phyloP scores from a whole-genome alignment of 1,140 invertebrate species.

The Hyles euphorbiae region DNA sequence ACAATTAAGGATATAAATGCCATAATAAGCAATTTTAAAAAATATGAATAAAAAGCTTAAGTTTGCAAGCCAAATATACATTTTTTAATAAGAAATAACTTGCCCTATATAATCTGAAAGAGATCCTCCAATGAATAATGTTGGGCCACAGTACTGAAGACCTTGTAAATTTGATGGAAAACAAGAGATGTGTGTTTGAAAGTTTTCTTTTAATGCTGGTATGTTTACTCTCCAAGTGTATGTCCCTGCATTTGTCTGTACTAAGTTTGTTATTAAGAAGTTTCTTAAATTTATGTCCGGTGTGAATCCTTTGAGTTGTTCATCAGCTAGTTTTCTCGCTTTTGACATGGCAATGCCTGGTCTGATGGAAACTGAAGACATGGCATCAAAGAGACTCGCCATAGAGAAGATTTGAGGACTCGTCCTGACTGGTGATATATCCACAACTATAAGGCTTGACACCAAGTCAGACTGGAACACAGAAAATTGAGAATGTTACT shows the following conservation, averaged over 20 bases:
- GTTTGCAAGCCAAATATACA: no score
- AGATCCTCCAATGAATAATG: constrained; percentile 88
- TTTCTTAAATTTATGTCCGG: constrained; percentile 70
- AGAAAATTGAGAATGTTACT: constrained; percentile 1
- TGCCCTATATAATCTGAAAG: constrained; percentile 88
- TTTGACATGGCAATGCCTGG: constrained; percentile 79
- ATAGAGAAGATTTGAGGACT: constrained; percentile 80
- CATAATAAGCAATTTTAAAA: no score
- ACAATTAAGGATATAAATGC: no score
- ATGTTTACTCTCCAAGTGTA: constrained; percentile 87
- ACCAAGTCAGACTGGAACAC: constrained; percentile 83
- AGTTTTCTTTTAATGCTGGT: constrained; percentile 79
- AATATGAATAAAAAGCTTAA: no score
- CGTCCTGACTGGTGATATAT: constrained; percentile 86
- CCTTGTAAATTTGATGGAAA: constrained; percentile 76
- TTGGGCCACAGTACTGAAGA: constrained; percentile 80
- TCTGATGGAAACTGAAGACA: constrained; percentile 78
- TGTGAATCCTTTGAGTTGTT: constrained; percentile 57
- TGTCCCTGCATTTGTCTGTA: constrained; percentile 78
- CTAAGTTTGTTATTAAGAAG: constrained; percentile 88
- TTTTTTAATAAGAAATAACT: constrained; percentile 20
- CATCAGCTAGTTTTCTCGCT: constrained; percentile 79
- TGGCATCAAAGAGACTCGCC: constrained; percentile 79
- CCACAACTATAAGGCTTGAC: constrained; percentile 87
- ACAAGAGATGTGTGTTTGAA: constrained; percentile 78